These are phyloP conservation scores for Camponotus fellah DNA, from an alignment of 2,888 invertebrate genomes.

Conservation along the genomic window DNA sequence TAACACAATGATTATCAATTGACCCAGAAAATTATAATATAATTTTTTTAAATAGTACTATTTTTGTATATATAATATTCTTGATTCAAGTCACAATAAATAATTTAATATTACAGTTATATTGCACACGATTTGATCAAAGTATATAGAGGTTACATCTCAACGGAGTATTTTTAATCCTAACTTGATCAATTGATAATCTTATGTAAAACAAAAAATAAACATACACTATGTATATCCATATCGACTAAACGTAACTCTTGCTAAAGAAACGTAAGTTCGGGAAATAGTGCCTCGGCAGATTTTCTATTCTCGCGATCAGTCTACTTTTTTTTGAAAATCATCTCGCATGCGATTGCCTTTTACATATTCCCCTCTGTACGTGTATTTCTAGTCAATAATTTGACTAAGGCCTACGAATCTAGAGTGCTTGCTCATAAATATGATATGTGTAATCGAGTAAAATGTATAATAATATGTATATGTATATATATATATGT, in stretches of 20 bases:
- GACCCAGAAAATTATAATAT: conserved; percentile 56
- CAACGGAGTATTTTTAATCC: background rate
- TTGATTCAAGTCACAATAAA: conserved; percentile 7
- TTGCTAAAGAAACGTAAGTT: conserved; percentile 49
- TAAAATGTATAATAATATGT: conserved; percentile 74
- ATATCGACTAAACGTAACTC: conserved; percentile 39
- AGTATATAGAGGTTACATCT: conserved; percentile 47
- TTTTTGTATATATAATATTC: conserved; percentile 16
- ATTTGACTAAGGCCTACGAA: conserved; percentile 70
- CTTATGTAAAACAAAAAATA: conserved; percentile 56
- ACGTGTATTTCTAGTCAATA: conserved; percentile 65
- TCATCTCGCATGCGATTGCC: conserved; percentile 20
- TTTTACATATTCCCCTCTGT: conserved; percentile 14
- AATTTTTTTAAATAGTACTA: conserved; percentile 32
- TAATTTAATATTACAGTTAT: conserved; percentile 19
- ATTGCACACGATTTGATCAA: conserved; percentile 3
- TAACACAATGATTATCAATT: conserved; percentile 68
- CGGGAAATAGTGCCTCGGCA: conserved; percentile 51
- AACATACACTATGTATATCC: conserved; percentile 27
- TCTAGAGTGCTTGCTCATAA: conserved; percentile 75
- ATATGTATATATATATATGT: conserved; percentile 10
- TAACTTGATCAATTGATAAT: conserved; percentile 68
- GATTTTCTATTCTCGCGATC: conserved; percentile 35
- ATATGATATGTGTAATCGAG: conserved; percentile 78
- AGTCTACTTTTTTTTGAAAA: conserved; percentile 37